phyloP scores from a whole-genome alignment of 92 coral and sea anemone genomes.

The Pocillopora meandrina region DNA sequence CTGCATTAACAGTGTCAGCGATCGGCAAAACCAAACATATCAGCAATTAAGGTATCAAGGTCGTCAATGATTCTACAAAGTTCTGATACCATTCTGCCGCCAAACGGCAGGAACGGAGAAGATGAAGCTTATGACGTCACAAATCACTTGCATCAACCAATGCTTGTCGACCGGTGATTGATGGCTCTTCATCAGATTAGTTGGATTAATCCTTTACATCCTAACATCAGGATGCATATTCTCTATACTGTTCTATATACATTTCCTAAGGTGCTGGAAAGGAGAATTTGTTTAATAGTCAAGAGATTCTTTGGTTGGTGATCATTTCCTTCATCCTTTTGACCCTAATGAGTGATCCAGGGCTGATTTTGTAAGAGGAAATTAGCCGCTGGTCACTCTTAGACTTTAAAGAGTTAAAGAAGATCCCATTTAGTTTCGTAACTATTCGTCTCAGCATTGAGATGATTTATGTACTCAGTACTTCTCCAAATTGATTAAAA shows the following conservation, averaged over 20 bases:
- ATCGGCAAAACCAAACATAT: slow-evolving; percentile 1
- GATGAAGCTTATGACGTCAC: background rate
- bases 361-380: no score
- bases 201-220: background rate
- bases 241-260: no score
- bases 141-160: background rate
- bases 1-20: background rate
- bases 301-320: no score
- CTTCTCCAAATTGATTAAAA: slow-evolving; percentile 11
- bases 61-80: background rate
- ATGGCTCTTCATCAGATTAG: background rate
- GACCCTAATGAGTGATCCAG: no score
- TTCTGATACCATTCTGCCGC: background rate
- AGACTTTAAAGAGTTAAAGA: background rate
- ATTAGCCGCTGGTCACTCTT: no score
- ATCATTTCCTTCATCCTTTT: no score
- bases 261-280: no score
- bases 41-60: background rate
- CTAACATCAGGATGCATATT: no score
- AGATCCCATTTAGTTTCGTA: background rate
- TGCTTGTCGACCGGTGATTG: slow-evolving; percentile 1
- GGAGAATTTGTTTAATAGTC: no score
- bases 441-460: slow-evolving; percentile 7
- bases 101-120: background rate
- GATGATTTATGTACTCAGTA: slow-evolving; percentile 17